Percentiles rank a stretch among this genome's conserved stretches.
phyloP scores from a whole-genome alignment of 2,797 vertebrate genomes.

The Bryconaethiops microstoma region DNA sequence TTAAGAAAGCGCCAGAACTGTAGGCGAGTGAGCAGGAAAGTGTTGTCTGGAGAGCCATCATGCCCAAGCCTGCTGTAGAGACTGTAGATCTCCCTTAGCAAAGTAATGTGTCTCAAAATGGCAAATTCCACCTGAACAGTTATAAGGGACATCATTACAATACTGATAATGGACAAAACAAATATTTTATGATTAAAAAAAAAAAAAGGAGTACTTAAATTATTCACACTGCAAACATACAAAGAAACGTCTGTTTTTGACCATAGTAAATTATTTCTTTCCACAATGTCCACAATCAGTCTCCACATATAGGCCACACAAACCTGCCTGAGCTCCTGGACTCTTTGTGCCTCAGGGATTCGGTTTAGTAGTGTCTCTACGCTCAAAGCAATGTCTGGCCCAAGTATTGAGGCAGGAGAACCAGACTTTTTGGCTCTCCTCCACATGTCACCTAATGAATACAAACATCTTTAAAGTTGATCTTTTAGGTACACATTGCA shows the following conservation, averaged over 20 bases:
- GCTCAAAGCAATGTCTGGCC: constrained; percentile 75
- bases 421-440: constrained; percentile 31
- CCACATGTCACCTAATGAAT: constrained; percentile 43
- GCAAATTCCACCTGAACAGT: constrained; percentile 81
- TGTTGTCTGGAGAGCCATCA: constrained; percentile 71
- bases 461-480: background rate
- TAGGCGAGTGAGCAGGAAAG: constrained; percentile 81
- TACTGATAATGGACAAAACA: background rate
- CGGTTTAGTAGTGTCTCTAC: constrained; percentile 72
- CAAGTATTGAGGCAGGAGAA: constrained; percentile 56
- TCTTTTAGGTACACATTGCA: background rate
- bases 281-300: background rate
- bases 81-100: constrained; percentile 81
- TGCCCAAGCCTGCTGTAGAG: constrained; percentile 87
- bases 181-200: background rate
- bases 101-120: constrained; percentile 74
- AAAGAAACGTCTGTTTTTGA: background rate
- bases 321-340: constrained; percentile 82
- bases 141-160: background rate
- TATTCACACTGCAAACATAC: background rate
- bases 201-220: background rate
- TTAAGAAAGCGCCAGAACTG: constrained; percentile 92
- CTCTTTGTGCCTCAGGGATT: constrained; percentile 69
- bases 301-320: background rate
- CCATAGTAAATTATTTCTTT: too few relatives aligned